phyloP scores from a whole-genome alignment of 2,113 vertebrate species.

The Engraulis encrasicolus region DNA sequence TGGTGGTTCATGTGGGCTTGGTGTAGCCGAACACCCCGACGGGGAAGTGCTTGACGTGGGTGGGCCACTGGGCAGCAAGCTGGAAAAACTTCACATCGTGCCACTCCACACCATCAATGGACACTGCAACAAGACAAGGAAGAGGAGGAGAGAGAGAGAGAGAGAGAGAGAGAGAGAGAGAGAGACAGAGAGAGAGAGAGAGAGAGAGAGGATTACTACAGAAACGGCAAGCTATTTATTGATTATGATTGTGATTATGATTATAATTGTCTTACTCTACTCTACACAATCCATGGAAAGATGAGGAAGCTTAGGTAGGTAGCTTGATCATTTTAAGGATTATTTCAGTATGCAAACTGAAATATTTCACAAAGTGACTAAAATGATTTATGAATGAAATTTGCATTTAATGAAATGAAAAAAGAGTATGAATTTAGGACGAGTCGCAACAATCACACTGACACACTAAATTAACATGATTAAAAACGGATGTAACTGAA shows the following conservation, averaged over 20 bases:
- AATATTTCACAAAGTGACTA: background rate
- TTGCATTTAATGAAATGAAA: no score
- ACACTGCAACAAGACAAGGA: constrained; percentile 64
- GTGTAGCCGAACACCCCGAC: constrained; percentile 82
- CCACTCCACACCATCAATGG: constrained; percentile 84
- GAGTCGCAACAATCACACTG: no score
- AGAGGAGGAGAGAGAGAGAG: background rate
- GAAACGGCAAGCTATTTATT: no score
- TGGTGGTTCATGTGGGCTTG: constrained; percentile 65
- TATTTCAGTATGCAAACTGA: background rate
- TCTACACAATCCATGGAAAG: no score
- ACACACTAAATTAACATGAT: no score
- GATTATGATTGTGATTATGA: no score
- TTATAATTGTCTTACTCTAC: no score
- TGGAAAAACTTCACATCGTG: constrained; percentile 84
- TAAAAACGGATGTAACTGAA: no score
- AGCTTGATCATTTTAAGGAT: no score
- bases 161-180: background rate
- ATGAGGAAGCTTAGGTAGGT: no score
- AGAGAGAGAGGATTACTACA: background rate
- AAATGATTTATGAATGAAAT: background rate
- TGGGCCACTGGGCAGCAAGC: constrained; percentile 85
- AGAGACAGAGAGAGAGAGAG: background rate
- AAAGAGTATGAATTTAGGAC: no score
- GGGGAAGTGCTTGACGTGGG: constrained; percentile 84